phyloP scores from a whole-genome alignment of 2,797 vertebrate species.

The Manis pentadactyla region DNA sequence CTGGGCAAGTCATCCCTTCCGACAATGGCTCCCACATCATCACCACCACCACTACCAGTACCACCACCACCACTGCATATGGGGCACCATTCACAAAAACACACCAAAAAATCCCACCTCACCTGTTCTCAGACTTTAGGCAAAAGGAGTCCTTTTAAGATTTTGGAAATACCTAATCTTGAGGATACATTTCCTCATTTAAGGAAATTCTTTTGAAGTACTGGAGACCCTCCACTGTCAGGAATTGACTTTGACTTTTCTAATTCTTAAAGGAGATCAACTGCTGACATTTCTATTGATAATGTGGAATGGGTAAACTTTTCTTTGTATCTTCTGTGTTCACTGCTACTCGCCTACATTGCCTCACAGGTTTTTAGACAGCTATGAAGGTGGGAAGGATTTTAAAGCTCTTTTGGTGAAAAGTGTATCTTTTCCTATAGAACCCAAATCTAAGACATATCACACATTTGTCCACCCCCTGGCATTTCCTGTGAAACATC shows the following conservation, averaged over 20 bases:
- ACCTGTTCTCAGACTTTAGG: neutral
- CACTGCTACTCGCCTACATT: neutral
- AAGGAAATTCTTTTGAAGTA: neutral
- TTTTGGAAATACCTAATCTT: neutral
- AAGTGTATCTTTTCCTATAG: neutral
- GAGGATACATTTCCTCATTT: neutral
- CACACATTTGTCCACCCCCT: neutral
- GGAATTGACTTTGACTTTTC: neutral
- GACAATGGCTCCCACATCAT: neutral
- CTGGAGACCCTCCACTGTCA: neutral
- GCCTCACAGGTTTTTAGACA: neutral
- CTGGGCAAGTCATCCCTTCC: neutral
- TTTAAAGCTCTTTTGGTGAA: neutral
- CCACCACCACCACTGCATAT: rapidly evolving
- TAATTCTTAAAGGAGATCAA: neutral
- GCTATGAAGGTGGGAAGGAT: neutral
- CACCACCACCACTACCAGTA: neutral
- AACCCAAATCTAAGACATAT: conserved; percentile 7
- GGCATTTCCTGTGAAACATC: neutral
- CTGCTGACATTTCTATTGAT: neutral
- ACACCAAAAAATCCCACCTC: neutral
- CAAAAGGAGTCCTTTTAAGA: neutral
- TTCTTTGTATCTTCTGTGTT: neutral
- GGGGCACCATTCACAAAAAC: neutral
- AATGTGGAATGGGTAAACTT: neutral